phyloP scores from a whole-genome alignment of 1,140 invertebrate species.

The Caenorhabditis elegans region DNA sequence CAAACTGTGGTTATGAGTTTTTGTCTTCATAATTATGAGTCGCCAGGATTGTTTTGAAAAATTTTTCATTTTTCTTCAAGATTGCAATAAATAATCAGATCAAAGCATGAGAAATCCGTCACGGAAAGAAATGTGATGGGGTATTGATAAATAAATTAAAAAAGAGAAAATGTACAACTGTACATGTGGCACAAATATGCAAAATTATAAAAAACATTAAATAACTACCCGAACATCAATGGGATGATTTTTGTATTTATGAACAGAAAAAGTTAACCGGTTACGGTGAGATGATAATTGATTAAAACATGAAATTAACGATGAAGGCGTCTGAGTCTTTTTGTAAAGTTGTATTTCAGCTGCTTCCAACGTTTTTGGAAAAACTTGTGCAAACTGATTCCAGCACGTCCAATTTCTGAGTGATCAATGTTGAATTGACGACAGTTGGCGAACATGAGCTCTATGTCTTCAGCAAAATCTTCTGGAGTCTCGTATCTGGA shows the following conservation, averaged over 20 bases:
- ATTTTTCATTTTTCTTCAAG: too few species aligned
- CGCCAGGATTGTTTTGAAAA: too few species aligned
- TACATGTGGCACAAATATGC: not conserved
- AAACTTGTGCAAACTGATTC: constrained; percentile 26
- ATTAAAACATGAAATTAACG: not conserved
- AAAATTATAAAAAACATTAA: not conserved
- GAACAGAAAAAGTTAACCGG: too few species aligned
- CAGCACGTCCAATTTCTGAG: constrained; percentile 27
- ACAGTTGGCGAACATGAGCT: constrained; percentile 43
- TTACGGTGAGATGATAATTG: too few species aligned
- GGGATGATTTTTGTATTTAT: too few species aligned
- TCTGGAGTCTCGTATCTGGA: constrained; percentile 37
- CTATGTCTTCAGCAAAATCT: constrained; percentile 37
- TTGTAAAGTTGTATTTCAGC: constrained; percentile 40
- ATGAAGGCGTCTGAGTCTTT: constrained; percentile 28
- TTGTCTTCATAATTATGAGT: too few species aligned
- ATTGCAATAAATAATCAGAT: too few species aligned
- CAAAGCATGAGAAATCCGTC: not conserved
- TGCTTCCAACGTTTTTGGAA: constrained; percentile 41
- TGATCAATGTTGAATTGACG: constrained; percentile 45
- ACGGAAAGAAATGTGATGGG: not conserved
- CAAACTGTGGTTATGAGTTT: too few species aligned
- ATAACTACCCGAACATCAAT: too few species aligned
- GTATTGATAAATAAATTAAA: not conserved
- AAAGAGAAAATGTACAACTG: not conserved